Percentiles rank a stretch among this genome's conserved stretches.
Evolutionary conservation across 2,113 vertebrate genomes (phyloP).

Genomic region (Clarias magur): DNA sequence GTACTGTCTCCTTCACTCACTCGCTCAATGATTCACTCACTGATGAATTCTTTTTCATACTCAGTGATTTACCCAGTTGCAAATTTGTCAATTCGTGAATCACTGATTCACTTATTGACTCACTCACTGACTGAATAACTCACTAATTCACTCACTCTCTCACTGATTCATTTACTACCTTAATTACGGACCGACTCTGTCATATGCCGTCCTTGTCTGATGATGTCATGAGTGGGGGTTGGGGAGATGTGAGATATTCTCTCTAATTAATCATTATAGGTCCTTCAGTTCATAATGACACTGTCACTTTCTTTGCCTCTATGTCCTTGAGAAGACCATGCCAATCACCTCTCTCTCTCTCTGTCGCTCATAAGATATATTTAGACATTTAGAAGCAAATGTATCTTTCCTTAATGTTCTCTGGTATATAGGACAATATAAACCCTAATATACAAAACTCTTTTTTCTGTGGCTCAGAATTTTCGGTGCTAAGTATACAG

Average conservation of each 20-base stretch:
- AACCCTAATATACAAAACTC: constrained; percentile 1
- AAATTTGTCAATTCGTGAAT: too few species aligned
- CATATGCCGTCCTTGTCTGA: neutral
- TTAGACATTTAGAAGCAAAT: neutral
- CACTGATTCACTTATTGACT: neutral
- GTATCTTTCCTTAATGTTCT: constrained; percentile 1
- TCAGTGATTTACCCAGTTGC: neutral
- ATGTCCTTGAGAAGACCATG: constrained; percentile 26
- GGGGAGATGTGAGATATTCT: constrained; percentile 50
- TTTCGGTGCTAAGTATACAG: neutral
- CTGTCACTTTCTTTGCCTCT: neutral
- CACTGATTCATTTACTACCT: neutral
- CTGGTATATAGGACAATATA: neutral
- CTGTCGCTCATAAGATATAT: neutral
- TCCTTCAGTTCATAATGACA: constrained; percentile 2
- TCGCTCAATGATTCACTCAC: neutral
- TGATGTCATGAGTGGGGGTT: constrained; percentile 52
- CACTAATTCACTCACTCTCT: neutral
- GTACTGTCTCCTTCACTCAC: neutral
- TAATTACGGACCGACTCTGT: neutral
- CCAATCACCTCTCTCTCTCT: neutral
- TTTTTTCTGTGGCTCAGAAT: neutral
- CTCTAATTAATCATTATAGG: constrained; percentile 64
- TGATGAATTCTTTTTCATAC: neutral
- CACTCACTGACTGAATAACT: neutral